Evolutionary conservation across 1,140 invertebrate species (phyloP).

Genomic region (Drosophila dunni): DNA sequence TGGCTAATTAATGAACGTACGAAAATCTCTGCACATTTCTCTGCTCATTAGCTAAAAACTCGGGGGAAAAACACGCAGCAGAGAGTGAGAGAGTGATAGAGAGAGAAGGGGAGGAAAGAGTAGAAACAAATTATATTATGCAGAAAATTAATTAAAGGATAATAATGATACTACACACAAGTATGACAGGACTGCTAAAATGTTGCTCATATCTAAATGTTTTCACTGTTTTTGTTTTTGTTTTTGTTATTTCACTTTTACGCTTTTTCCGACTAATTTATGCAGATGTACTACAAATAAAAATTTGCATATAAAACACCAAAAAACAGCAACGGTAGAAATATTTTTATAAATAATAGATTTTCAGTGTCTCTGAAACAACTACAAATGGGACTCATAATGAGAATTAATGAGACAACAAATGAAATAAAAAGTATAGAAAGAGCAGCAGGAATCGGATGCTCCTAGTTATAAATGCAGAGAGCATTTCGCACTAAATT

Average conservation of each 20-base stretch:
- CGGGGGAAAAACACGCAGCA: slow-evolving; percentile 22
- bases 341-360: slow-evolving; percentile 77
- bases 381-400: slow-evolving; percentile 38
- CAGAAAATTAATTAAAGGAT: slow-evolving; percentile 79
- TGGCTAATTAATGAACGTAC: slow-evolving; percentile 68
- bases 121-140: slow-evolving; percentile 59
- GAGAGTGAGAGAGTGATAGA: neutral
- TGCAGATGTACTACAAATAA: slow-evolving; percentile 70
- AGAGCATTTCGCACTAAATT: slow-evolving; percentile 2
- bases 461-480: neutral
- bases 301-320: slow-evolving; percentile 71
- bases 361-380: slow-evolving; percentile 30
- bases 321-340: slow-evolving; percentile 62
- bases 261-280: slow-evolving; percentile 65
- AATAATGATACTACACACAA: slow-evolving; percentile 58
- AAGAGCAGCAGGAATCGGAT: neutral
- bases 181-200: slow-evolving; percentile 66
- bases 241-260: slow-evolving; percentile 15
- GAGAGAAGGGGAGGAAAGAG: slow-evolving; percentile 10
- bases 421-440: neutral
- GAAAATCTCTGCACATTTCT: slow-evolving; percentile 17
- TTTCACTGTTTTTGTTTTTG: slow-evolving; percentile 51
- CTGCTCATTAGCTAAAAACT: slow-evolving; percentile 44
- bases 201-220: slow-evolving; percentile 76
- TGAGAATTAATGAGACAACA: slow-evolving; percentile 33